phyloP scores from a whole-genome alignment of 2,888 invertebrate genomes.

The Scrobipalpa atriplicella region DNA sequence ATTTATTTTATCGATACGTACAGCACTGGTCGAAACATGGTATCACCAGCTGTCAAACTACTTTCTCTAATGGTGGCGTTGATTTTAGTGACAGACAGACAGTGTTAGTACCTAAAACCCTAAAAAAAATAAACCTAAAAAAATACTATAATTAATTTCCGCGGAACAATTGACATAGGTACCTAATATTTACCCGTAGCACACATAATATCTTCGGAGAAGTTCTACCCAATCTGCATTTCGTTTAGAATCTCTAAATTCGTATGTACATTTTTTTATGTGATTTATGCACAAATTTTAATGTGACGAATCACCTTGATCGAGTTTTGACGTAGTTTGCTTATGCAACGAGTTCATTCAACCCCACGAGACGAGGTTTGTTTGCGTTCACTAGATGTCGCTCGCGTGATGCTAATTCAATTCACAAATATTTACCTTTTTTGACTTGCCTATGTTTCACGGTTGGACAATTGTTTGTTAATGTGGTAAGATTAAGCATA shows the following conservation, averaged over 20 bases:
- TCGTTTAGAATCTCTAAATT: background rate
- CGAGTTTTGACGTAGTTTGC: constrained; percentile 68
- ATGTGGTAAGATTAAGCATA: no score
- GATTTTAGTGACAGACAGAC: no score
- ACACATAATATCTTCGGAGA: no score
- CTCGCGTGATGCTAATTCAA: constrained; percentile 51
- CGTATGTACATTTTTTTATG: background rate
- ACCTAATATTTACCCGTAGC: no score
- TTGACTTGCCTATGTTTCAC: constrained; percentile 49
- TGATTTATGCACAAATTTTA: constrained; percentile 37
- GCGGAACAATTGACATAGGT: no score
- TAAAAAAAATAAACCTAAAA: no score
- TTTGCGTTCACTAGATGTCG: constrained; percentile 38
- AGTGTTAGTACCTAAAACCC: no score
- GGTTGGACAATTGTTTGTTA: constrained; percentile 35
- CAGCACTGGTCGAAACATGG: no score
- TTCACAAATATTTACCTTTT: constrained; percentile 65
- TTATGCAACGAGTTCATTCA: constrained; percentile 71
- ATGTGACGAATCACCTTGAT: constrained; percentile 70
- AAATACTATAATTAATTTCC: no score
- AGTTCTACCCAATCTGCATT: background rate
- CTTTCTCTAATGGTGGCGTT: no score
- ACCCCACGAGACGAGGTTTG: constrained; percentile 44
- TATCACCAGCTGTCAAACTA: no score
- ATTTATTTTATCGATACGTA: no score